Evolutionary conservation across 2,888 invertebrate genomes (phyloP), one percentile per base, ranked within the genome.

Genomic region (Hirtodrosophila duncani): DNA sequence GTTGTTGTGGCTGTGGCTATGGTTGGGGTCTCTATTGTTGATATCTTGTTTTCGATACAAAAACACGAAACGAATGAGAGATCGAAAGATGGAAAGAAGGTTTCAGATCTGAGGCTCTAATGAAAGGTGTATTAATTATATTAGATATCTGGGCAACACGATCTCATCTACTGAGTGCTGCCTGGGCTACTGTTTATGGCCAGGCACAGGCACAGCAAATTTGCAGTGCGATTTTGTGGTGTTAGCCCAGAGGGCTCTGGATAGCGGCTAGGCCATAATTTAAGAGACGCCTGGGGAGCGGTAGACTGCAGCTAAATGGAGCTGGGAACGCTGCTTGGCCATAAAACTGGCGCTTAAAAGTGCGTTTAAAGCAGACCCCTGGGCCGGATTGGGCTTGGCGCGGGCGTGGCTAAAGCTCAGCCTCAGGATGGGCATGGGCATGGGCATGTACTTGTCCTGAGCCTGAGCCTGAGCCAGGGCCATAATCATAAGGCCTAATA

Each of bases 361-460:
- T 59, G 34, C 74, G 50, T 59, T 69, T 57, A 57, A 69, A 24
- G n/a, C 37, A 62, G 65, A 64, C 66, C 66, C 63, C 43, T 53
- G 13, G 69, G 66, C 74, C 81, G 81, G 67, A 80, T 74, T 80
- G 81, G 71, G 80, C 80, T 71, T 80, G 81, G 78, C 78, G 74
- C 67, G 67, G 72, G 72, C 81, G 72, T 80, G 81, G 59, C 74
- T 17, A 11, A 45, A 23, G 11, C 49, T 50, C 42, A 24, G 39
- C 16, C 49, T 45, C 1, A 14, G 9, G 14, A 30, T 11, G 23
- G 10, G 31, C 34, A 20, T 17, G 23, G 26, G 10, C 17, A 36
- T 18, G 3, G 38, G 49, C 63, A 57, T 58, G 56, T 56, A 50
- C 56, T 63, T 52, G 37, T 10, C 38, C 23, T 9, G 24, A 34